A percentile compares a stretch with the other conserved stretches of the same genome.
Conservation (phyloP, 2,888 invertebrate genomes). For the Eristalis arbustorum region DNA sequence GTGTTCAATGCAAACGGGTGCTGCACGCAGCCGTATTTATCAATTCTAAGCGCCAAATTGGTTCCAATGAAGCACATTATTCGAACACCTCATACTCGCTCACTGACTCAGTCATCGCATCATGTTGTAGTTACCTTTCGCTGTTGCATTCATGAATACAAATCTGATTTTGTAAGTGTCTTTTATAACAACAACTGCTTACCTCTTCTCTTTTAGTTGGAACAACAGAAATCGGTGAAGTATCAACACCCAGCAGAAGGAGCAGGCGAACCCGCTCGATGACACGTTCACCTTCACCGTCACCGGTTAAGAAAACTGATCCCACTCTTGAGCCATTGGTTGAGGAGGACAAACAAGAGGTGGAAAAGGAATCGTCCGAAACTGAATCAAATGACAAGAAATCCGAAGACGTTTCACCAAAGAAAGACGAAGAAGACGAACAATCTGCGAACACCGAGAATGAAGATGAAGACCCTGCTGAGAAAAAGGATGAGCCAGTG, state of each 20-base stretch:
- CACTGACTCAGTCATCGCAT: no score
- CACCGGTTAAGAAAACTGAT: constrained; percentile 75
- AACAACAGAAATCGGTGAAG: constrained; percentile 63
- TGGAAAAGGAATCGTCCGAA: constrained; percentile 47
- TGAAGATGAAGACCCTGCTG: constrained; percentile 50
- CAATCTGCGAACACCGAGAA: constrained; percentile 32
- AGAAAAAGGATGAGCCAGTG: constrained; percentile 35
- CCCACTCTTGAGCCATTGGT: constrained; percentile 75
- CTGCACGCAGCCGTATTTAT: no score
- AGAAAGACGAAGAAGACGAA: constrained; percentile 60
- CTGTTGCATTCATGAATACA: neutral
- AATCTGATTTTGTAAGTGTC: neutral
- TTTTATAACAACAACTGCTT: neutral
- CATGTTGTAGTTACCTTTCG: no score
- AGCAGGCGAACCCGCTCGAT: constrained; percentile 78
- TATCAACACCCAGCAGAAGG: constrained; percentile 76
- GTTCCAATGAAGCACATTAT: neutral
- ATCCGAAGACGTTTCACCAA: constrained; percentile 16
- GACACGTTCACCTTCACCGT: constrained; percentile 78
- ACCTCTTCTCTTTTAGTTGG: constrained; percentile 67
- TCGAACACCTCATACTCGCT: no score
- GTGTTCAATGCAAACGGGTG: no score
- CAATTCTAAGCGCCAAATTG: no score
- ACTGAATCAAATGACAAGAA: constrained; percentile 9
- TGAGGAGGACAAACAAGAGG: constrained; percentile 74